Evolutionary conservation across 2,113 vertebrate genomes (phyloP), one percentile per base, ranked within the genome.

Genomic region (Nothobranchius furzeri): DNA sequence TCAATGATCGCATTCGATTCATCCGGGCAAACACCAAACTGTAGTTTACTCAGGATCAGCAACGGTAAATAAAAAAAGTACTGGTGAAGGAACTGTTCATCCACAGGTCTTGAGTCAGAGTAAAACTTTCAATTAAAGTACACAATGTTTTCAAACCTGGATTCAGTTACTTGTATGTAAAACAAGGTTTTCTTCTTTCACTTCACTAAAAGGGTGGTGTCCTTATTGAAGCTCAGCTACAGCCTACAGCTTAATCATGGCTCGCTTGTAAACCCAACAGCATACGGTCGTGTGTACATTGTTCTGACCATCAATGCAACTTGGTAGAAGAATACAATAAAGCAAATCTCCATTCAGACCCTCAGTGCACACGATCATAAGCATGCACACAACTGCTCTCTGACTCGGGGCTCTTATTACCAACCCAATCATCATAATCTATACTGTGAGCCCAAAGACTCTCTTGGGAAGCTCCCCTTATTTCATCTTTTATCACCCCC

Each of bases 401-500:
- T 66, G 65, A 83, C 84, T 70, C 73, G 15, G 1, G 68, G 64
- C 72, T 87, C 76, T 79, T 77, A 84, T 89, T 87, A 79, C 79
- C 60, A 59, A 59, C 54, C 66, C 48, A 86, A 84, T 80, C 74
- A 78, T 84, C 81, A 89, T 88, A 87, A 91, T 86, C 84, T 84
- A 86, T 87, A 81, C 64, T 17, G 64, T 65, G 74, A 75, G 65
- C 54, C 64, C 83, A 78, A 81, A 82, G 71, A 70, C 73, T 85
- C 85, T 73, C 84, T 54, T 64, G 80, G 84, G 83, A 85, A 42
- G 64, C 57, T 60, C 36, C 70, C 48, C 66, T 87, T 78, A 76
- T 87, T 85, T 88, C 52, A 80, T 76, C 79, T 86, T 87, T 84
- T 66, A 80, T 86, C 79, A 76, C 75, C 76, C 86, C 86, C 86